Base-by-base conservation (phyloP, 2,113 vertebrate species). In the Nansenia antarctica region DNA sequence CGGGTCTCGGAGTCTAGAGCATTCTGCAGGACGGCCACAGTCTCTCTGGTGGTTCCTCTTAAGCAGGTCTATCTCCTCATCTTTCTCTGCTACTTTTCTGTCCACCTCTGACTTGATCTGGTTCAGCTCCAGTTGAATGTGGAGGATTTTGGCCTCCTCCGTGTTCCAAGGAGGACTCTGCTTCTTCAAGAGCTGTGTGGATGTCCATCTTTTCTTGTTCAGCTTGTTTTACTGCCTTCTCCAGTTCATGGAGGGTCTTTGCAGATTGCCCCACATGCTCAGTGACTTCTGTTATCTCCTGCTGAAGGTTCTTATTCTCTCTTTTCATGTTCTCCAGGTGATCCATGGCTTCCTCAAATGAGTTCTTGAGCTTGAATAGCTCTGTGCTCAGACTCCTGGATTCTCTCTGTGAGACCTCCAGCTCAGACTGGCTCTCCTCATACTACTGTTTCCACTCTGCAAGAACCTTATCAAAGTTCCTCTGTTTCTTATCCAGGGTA, bases 1-100 rank as follows among this genome's bases (percentile, higher is more conserved):
- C 82, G 84, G 1, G 82, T 86, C 87, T 95, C 93, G 0, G 92
- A 82, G 12, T 94, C 92, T 72, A 95, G 88, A 11, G 89, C 78
- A 32, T 83, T 89, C 84, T 94, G 90, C 74, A 93, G 82, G 0
- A 86, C 83, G 73, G 94, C 92, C 78, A 92, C 84, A 0, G 87
- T 72, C 0, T n/a, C 87, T 87, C 42, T 92, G 93, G 72, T 91
- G 84, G 27, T 91, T 94, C 85, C 85, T 92, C 86, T 93, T 96
- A 18, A 81, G 77, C 74, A 72, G 86, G 22, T 86, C 82, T 0
- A 86, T 70, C 18, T 89, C 87, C 27, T 89, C 86, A 1, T 88
- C 87, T 0, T 82, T 89, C 72, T 89, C 87, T 0, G 66, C 69
- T 65, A 81, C 63, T 67, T 78, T 86, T 2, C 84, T 45, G 65